phyloP scores from a whole-genome alignment of 2,797 vertebrate species.

The Kryptopterus vitreolus region DNA sequence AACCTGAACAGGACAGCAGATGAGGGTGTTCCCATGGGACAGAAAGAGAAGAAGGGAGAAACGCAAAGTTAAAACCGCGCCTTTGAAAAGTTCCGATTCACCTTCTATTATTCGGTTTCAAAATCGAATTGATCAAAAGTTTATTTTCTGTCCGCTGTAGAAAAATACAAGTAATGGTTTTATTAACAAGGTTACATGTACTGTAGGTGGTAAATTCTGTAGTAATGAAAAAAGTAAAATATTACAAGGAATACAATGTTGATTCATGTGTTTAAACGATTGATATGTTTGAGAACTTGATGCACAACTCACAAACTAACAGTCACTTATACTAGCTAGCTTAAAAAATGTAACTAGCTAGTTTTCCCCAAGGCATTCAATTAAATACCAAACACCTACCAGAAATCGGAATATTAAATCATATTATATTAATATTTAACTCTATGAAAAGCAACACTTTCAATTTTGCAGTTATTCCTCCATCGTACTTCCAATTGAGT shows the following conservation, averaged over 20 bases:
- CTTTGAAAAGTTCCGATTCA: neutral
- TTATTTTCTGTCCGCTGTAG: neutral
- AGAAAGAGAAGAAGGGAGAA: neutral
- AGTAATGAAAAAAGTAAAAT: neutral
- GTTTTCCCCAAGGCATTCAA: neutral
- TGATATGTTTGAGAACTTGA: neutral
- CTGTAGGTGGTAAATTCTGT: neutral
- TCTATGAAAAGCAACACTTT: neutral
- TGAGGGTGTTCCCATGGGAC: neutral
- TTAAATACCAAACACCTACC: neutral
- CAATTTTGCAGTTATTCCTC: neutral
- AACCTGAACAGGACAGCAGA: constrained; percentile 75
- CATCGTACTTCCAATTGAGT: neutral
- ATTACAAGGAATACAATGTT: neutral
- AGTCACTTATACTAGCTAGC: neutral
- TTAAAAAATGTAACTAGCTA: neutral
- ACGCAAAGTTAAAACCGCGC: neutral
- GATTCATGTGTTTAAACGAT: too few species aligned
- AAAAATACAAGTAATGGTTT: neutral
- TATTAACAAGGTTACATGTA: neutral
- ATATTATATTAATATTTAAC: neutral
- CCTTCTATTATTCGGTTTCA: neutral
- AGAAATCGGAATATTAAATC: neutral
- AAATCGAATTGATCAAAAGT: neutral
- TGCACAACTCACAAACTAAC: neutral